Percentiles rank a stretch among this genome's conserved stretches.
Conservation (phyloP, 2,797 vertebrate species). For the Molossus alvarezi region DNA sequence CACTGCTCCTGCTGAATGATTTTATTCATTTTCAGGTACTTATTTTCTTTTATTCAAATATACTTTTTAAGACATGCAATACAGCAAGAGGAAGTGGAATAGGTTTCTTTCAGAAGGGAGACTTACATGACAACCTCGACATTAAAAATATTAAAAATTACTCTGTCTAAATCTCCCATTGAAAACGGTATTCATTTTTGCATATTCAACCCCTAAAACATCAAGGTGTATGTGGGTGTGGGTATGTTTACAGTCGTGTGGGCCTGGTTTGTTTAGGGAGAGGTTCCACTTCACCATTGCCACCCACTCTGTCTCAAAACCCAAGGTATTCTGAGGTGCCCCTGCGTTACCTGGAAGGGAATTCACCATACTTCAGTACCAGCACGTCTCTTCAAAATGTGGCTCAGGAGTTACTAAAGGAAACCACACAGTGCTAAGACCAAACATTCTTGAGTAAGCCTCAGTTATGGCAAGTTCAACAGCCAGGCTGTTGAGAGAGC, state of each 20-base stretch:
- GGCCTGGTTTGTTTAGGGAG: constrained; percentile 78
- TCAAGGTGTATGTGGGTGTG: constrained; percentile 72
- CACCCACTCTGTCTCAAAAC: constrained; percentile 79
- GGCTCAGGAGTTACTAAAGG: constrained; percentile 86
- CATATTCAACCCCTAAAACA: constrained; percentile 72
- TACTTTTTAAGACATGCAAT: constrained; percentile 80
- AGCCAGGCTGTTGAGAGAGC: constrained; percentile 85
- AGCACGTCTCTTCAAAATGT: constrained; percentile 86
- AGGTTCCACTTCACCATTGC: constrained; percentile 73
- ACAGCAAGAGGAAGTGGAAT: constrained; percentile 74
- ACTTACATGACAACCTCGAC: constrained; percentile 62
- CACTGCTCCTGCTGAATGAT: constrained; percentile 85
- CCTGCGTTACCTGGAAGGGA: constrained; percentile 87
- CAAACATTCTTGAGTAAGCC: constrained; percentile 89
- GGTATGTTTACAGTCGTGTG: constrained; percentile 71
- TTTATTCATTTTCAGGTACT: constrained; percentile 85
- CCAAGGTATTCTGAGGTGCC: constrained; percentile 79
- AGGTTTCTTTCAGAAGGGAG: constrained; percentile 71
- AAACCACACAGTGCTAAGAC: constrained; percentile 90
- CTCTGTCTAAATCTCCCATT: constrained; percentile 57
- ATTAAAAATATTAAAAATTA: constrained; percentile 75
- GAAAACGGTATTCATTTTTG: constrained; percentile 51
- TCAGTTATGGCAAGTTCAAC: constrained; percentile 87
- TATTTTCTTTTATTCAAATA: constrained; percentile 85
- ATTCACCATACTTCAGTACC: constrained; percentile 84